A percentile compares a stretch with the other conserved stretches of the same genome.
Conservation (phyloP, 2,888 invertebrate genomes). For the Bugula neritina region DNA sequence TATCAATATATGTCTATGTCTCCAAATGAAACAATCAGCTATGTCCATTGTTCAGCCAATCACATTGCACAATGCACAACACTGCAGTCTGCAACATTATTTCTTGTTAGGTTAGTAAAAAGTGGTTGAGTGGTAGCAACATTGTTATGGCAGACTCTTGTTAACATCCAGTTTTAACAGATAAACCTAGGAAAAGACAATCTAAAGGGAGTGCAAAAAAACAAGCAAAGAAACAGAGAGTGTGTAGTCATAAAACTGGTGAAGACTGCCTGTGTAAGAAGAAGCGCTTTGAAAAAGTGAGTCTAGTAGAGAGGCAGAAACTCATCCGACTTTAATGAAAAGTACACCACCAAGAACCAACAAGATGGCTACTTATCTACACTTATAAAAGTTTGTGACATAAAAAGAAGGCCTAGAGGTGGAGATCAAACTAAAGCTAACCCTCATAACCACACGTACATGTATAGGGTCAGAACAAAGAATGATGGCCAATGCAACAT, state of each 20-base stretch:
- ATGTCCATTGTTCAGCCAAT: background rate
- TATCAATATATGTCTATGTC: background rate
- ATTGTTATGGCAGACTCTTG: background rate
- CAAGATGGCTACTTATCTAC: background rate
- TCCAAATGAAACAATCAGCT: background rate
- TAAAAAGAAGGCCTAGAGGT: conserved; percentile 3
- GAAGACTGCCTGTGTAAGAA: background rate
- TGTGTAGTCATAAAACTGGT: background rate
- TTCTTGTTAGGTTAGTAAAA: too few relatives aligned
- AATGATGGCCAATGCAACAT: background rate
- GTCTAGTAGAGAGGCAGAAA: too few relatives aligned
- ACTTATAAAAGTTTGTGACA: background rate
- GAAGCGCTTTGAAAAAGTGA: background rate
- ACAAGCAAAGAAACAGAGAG: background rate
- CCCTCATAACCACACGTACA: background rate
- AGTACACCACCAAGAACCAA: background rate
- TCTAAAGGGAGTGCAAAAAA: background rate
- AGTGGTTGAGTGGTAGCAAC: too few relatives aligned
- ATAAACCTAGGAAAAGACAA: conserved; percentile 7
- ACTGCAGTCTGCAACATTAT: background rate
- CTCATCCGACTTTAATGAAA: background rate
- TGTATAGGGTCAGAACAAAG: background rate
- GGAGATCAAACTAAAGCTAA: background rate
- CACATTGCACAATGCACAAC: background rate
- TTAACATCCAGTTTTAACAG: background rate